These are phyloP conservation scores for Hirundichthys speculiger DNA, from an alignment of 2,113 vertebrate species.

Conservation along the genomic window DNA sequence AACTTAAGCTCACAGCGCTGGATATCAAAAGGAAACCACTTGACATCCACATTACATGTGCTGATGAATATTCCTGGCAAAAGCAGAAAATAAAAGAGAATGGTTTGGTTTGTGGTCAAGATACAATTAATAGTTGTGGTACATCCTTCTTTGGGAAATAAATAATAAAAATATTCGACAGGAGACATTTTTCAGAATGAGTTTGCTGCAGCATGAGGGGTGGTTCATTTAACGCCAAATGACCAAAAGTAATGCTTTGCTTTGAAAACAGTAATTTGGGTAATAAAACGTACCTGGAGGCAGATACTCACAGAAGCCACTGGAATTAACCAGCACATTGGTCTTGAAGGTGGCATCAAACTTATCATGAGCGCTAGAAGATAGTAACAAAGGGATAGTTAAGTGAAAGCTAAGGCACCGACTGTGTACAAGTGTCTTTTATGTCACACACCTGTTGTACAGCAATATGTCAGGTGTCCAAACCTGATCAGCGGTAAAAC, in stretches of 20 bases:
- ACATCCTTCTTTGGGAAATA: slow-evolving; percentile 15
- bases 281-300: slow-evolving; percentile 80
- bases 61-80: slow-evolving; percentile 82
- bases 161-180: slow-evolving; percentile 11
- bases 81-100: not conserved
- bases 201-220: slow-evolving; percentile 18
- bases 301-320: slow-evolving; percentile 85
- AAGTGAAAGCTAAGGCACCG: not conserved
- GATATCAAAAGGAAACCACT: slow-evolving; percentile 86
- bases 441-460: slow-evolving; percentile 80
- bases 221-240: not conserved
- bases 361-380: slow-evolving; percentile 81
- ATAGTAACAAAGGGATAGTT: slow-evolving; percentile 8
- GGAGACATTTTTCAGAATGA: not conserved
- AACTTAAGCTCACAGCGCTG: slow-evolving; percentile 85
- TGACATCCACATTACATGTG: slow-evolving; percentile 82
- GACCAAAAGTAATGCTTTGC: not conserved
- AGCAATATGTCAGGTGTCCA: slow-evolving; percentile 85
- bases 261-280: not conserved
- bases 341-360: slow-evolving; percentile 86
- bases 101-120: not conserved
- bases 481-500: slow-evolving; percentile 81
- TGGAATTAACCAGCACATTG: slow-evolving; percentile 84
- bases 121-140: not conserved
- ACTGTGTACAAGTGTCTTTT: slow-evolving; percentile 6